Base-by-base conservation (phyloP, 2,888 invertebrate species). In the Metopia argyrocephala region DNA sequence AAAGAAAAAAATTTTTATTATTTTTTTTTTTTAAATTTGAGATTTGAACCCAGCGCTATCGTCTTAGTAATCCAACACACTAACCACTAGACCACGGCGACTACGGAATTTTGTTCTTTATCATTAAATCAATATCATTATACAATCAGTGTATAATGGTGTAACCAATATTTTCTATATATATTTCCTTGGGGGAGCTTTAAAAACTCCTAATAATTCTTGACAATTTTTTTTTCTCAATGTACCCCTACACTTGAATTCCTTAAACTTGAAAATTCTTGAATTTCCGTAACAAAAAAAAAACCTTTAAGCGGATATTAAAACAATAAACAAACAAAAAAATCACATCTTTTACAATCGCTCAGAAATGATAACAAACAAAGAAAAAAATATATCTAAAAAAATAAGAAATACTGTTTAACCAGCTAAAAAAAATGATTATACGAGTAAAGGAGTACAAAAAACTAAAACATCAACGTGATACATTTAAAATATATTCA, bases 401-500 rank as follows among this genome's bases (percentile, higher is more conserved):
- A 27, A 15, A 15, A 27, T 56, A 18, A 28, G 7, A 56, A 56
- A 27, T 18, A 56, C 1, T 3, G 28, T 9, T 1, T 27, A 56
- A 56, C 27, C 0, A 56, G 15, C 15, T 38, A 12, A 0, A 38
- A 7, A 56, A n/a, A 27, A 56, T 2, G 28, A 28, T 27, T 7
- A n/a, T 5, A 57, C 7, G 27, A 28, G 12, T 4, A 38, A 57
- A 57, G 18, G 62, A 48, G 21, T 20, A 56, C 20, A 6, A 25
- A 23, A 38, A 38, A 57, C 0, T 28, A 69, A 64, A 71, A 71
- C 65, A 61, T 66, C 65, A 68, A 78, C 61, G 78, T 54, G 46
- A 76, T 70, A 71, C 66, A 66, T 78, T 78, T 78, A 71, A 66
- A 78, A 78, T 73, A 66, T 78, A 78, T 78, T 78, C 78, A 78